Conservation (phyloP, 1,140 invertebrate species). For the Trichomalopsis sarcophagae region DNA sequence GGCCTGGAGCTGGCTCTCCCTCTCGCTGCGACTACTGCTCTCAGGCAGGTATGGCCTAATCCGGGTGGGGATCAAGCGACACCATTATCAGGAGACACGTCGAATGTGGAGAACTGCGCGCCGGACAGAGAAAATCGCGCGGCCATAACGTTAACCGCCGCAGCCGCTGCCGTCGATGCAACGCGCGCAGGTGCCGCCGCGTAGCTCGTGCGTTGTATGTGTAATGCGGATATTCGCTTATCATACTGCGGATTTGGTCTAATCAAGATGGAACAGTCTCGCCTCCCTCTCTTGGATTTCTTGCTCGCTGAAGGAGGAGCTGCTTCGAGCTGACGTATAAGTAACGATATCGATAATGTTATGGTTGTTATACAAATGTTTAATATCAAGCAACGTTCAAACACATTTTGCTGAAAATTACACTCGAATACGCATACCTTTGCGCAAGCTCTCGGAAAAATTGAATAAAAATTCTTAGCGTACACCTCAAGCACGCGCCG, state of each 20-base stretch:
- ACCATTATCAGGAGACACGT: conserved; percentile 58
- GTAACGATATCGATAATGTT: not conserved
- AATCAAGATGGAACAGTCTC: conserved; percentile 27
- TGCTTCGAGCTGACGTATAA: no score
- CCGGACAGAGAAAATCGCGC: conserved; percentile 54
- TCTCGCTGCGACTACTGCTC: not conserved
- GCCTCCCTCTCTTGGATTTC: not conserved
- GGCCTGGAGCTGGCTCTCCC: conserved; percentile 28
- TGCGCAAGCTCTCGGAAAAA: no score
- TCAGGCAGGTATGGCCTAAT: conserved; percentile 51
- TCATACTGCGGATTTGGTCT: conserved; percentile 31
- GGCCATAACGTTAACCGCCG: conserved; percentile 2
- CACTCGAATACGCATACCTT: no score
- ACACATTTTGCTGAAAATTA: not conserved
- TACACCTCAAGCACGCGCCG: no score
- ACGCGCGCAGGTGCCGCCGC: not conserved
- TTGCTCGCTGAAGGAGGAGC: not conserved
- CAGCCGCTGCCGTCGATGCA: not conserved
- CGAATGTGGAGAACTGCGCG: conserved; percentile 37
- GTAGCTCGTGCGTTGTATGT: not conserved
- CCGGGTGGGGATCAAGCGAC: conserved; percentile 55
- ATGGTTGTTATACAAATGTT: not conserved
- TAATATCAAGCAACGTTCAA: not conserved
- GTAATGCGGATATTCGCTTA: conserved; percentile 29
- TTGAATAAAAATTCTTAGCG: no score